Conservation (phyloP, 2,888 invertebrate species). For the Hofmannophila pseudospretella region DNA sequence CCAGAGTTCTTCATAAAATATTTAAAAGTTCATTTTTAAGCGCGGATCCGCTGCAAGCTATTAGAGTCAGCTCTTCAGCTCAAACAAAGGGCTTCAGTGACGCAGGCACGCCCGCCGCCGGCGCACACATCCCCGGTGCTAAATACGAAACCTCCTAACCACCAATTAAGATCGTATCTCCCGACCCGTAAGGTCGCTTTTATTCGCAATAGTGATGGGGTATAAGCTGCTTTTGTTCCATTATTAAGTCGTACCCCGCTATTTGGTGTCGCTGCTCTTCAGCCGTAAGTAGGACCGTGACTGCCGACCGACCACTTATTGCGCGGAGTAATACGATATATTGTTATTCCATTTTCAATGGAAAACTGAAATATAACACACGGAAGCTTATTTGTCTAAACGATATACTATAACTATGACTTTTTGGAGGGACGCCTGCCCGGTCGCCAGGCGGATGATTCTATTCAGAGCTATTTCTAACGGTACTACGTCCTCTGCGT, state of each 20-base stretch:
- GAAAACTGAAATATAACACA: too few relatives aligned
- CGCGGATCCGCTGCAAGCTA: conserved; percentile 72
- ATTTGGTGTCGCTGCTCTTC: conserved; percentile 72
- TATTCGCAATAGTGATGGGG: conserved; percentile 29
- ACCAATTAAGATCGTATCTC: conserved; percentile 69
- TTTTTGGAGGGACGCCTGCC: too few relatives aligned
- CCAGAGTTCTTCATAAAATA: conserved; percentile 63
- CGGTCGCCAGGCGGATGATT: too few relatives aligned
- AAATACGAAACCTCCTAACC: conserved; percentile 45
- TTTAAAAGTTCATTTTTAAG: conserved; percentile 74
- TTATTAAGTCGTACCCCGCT: conserved; percentile 69
- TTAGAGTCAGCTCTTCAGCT: conserved; percentile 74
- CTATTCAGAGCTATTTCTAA: too few relatives aligned
- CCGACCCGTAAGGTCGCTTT: conserved; percentile 51
- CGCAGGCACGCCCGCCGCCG: conserved; percentile 54
- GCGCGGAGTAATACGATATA: conserved; percentile 12
- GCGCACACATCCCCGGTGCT: conserved; percentile 49
- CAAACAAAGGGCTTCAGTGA: conserved; percentile 72
- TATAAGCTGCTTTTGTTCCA: conserved; percentile 63
- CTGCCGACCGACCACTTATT: conserved; percentile 50
- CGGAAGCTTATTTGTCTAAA: too few relatives aligned
- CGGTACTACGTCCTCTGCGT: too few relatives aligned
- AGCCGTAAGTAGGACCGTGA: conserved; percentile 55
- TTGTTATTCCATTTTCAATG: background rate
- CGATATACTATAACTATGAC: too few relatives aligned